A percentile compares a stretch with the other conserved stretches of the same genome.
phyloP scores from a whole-genome alignment of 2,888 invertebrate species.

The Cinara cedri region DNA sequence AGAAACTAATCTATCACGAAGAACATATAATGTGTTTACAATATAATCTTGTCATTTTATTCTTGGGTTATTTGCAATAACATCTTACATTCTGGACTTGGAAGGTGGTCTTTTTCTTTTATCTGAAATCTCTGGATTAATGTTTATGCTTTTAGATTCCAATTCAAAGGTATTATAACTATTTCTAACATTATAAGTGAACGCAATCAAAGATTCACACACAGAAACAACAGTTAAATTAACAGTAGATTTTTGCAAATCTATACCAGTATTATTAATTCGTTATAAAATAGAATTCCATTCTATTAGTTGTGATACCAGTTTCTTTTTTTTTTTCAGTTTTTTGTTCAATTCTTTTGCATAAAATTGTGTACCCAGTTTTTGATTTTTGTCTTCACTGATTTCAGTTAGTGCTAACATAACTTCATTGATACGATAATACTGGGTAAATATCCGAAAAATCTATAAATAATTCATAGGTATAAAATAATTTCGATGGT shows the following conservation, averaged over 20 bases:
- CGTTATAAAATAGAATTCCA: background rate
- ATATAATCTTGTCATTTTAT: background rate
- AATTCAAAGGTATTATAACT: background rate
- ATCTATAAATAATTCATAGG: too few species aligned
- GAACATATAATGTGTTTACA: background rate
- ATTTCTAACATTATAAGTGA: background rate
- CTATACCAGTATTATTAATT: background rate
- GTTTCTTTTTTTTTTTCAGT: background rate
- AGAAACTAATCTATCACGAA: background rate
- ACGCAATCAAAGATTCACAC: background rate
- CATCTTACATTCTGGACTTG: background rate
- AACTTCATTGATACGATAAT: background rate
- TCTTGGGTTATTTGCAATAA: slow-evolving; percentile 2
- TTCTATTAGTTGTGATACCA: background rate
- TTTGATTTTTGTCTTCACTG: background rate
- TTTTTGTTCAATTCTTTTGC: too few species aligned
- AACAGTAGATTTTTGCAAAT: background rate
- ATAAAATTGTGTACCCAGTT: background rate
- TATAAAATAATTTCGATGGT: too few species aligned
- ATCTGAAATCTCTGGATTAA: background rate
- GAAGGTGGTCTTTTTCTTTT: background rate
- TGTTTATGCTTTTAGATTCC: background rate
- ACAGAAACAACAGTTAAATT: background rate
- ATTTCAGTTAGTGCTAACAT: background rate
- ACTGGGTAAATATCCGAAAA: too few species aligned